Base-by-base conservation (phyloP, 2,888 invertebrate species). In the Tetramorium bicarinatum region DNA sequence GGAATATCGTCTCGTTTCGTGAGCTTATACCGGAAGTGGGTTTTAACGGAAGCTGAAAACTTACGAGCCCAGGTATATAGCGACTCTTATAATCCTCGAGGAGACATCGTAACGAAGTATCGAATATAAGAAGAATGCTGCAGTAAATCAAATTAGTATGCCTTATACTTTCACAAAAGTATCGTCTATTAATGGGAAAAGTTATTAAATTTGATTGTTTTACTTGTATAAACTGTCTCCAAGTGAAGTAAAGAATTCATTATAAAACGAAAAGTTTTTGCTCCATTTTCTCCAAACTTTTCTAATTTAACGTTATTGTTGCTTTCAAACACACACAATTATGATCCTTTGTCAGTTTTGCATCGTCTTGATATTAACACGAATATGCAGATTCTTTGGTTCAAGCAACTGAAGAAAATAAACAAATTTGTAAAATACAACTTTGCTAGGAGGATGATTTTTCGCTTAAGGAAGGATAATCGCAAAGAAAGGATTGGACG, bases 1-100 rank as follows among this genome's bases (percentile, higher is more conserved):
- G 69, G 75, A 87, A 67, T 69, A 77, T 41, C 72, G 74, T 77
- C 80, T 77, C 83, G 41, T 87, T 87, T 76, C 56, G 56, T 62
- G 52, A 80, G 76, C 82, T 85, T 82, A 47, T 47, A 75, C 85
- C 71, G 72, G 54, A 83, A 75, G 72, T 66, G 71, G 62, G n/a
- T 69, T 72, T 69, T 75, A 38, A 64, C 76, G 47, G 38, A 59
- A 49, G 49, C 47, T 47, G 61, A 64, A 69, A 71, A 59, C 71
- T 74, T 62, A 25, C 54, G 59, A 49, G 47, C 52, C 15, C 44
- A 13, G 38, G 13, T 67, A 66, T 66, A 41, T n/a, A 41, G 59
- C 67, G 15, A 21, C 34, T 34, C 8, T 69, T 59, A 34, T 67
- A 67, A 69, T 79, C 59, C 34, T 56, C n/a, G 44, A 66, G 15